Evolutionary conservation across 2,797 vertebrate genomes (phyloP), one percentile per base, ranked within the genome.

Genomic region (Alcedo atthis): DNA sequence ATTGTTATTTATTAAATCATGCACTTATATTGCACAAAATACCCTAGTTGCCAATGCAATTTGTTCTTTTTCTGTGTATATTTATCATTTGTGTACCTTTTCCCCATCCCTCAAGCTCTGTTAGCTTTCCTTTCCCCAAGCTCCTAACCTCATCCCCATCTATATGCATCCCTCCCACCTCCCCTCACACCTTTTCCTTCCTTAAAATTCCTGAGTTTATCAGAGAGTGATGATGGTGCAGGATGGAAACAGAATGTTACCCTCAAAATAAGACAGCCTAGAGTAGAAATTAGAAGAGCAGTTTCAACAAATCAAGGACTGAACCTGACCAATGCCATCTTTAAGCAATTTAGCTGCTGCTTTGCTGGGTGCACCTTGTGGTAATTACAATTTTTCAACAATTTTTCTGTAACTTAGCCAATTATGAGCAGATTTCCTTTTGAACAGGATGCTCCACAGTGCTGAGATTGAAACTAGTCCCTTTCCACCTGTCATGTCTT

Each of bases 401-500:
- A 30, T 37, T 37, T 37, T 37, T 40, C 45, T 71, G 54, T 58
- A 70, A 68, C 9, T 46, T n/a, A 59, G 30, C 14, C 35, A 63
- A 33, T 7, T 55, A 24, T 17, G 30, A 74, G 35, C 21, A 43
- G 28, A 55, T 46, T 78, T 75, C 18, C 13, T 81, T 69, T 53
- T 46, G 33, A 51, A 68, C 11, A 63, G 32, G 21, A 80, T 63
- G 32, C 7, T 6, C 5, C 28, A 24, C 2, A 58, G 49, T n/a
- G 64, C 48, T 16, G 24, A 58, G 15, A 71, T 0, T 81, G 26
- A 68, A 87, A 62, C 20, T 20, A n/a, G 30, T 19, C 37, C 22
- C 70, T 49, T 68, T 51, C 66, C 61, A 35, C 0, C 0, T 35
- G 11, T 24, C 33, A 49, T 0, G 7, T 17, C 18, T 35, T 35